phyloP scores from a whole-genome alignment of 2,113 vertebrate genomes.

The Caranx ignobilis region DNA sequence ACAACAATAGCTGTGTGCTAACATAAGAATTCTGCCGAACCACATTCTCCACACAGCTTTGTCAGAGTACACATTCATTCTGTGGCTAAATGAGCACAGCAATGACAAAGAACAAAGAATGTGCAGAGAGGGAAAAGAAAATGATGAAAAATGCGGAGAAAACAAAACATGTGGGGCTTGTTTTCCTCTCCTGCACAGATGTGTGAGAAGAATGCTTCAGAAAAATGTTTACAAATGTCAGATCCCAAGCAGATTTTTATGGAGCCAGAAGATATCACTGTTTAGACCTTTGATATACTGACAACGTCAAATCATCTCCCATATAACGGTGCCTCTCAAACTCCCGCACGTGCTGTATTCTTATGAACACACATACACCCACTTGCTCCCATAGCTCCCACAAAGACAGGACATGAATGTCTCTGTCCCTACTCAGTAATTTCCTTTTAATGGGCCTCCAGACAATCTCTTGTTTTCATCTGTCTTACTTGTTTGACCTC shows the following conservation, averaged over 20 bases:
- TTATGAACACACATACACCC: slow-evolving; percentile 4
- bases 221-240: slow-evolving; percentile 11
- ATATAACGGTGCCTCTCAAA: not conserved
- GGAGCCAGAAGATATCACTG: slow-evolving; percentile 4
- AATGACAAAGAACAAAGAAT: slow-evolving; percentile 60
- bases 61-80: slow-evolving; percentile 53
- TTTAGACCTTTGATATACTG: slow-evolving; percentile 10
- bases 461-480: slow-evolving; percentile 79
- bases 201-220: slow-evolving; percentile 15
- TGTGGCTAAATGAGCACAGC: slow-evolving; percentile 41
- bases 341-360: slow-evolving; percentile 2
- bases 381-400: slow-evolving; percentile 7
- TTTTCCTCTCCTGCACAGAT: slow-evolving; percentile 24
- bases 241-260: slow-evolving; percentile 31
- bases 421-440: slow-evolving; percentile 63
- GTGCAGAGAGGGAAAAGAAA: slow-evolving; percentile 24
- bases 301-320: not conserved
- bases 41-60: slow-evolving; percentile 64
- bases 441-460: slow-evolving; percentile 73
- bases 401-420: slow-evolving; percentile 54
- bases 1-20: slow-evolving; percentile 68
- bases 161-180: slow-evolving; percentile 50
- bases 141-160: slow-evolving; percentile 32
- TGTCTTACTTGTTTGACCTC: slow-evolving; percentile 77
- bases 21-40: slow-evolving; percentile 61